Evolutionary conservation across 1,140 invertebrate genomes (phyloP), one percentile per base, ranked within the genome.

Genomic region (Neotoxoptera formosana): DNA sequence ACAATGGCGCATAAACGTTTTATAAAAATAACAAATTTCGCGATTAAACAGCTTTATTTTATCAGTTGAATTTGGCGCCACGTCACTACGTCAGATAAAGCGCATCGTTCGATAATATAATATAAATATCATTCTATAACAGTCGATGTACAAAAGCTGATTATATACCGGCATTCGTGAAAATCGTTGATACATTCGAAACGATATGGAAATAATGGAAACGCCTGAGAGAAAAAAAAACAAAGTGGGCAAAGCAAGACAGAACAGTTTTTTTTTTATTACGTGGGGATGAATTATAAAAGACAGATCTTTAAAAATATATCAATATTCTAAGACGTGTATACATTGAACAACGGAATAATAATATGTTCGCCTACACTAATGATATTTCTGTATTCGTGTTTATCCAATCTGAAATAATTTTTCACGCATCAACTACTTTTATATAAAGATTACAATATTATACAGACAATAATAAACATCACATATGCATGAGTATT

Each of bases 351-450:
- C 45, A 84, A 88, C 45, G 14, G 47, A 88, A 88, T 48, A 88
- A 88, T 48, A 87, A 34, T 48, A 88, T n/a, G 7, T 25, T 48
- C 45, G 86, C 47, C 86, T n/a, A 88, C 86, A 48, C 45, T n/a
- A 88, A 88, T 88, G 86, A 48, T 48, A 88, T n/a, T 48, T 88
- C 47, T 21, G 45, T 34, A 20, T 48, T 88, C 45, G 30, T 88
- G 86, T 88, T 88, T 48, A 88, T 47, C 45, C 86, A 21, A 88
- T 88, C n/a, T 47, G 45, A 8, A 34, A 88, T 88, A 51, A 34
- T 88, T 88, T 30, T 88, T 88, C n/a, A 34, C n/a, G 45, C 84
- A 30, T 86, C 84, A 14, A 47, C 84, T 86, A 17, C 25, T 47
- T 86, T 17, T 47, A 86, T 47, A 47, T 3, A 86, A n/a, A 86